Base-by-base conservation (phyloP, 2,888 invertebrate genomes). In the Drosophila paracracens region DNA sequence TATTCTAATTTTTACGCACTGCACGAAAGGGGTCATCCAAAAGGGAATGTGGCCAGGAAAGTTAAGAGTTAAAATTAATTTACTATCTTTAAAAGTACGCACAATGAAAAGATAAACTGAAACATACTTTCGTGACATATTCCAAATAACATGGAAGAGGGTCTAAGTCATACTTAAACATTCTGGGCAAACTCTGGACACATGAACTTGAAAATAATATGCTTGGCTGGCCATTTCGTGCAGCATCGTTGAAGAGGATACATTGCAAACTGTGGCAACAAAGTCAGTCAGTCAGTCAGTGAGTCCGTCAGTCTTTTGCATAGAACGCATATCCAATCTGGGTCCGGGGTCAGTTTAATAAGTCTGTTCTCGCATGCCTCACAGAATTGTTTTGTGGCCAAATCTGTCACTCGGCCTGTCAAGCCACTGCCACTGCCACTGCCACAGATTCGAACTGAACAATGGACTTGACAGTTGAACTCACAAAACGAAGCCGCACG, bases 391-490 rank as follows among this genome's bases (percentile, higher is more conserved):
- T 83, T 79, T 87, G 82, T 84, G 79, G 84, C 67, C 84, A 79
- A 87, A 83, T 79, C 83, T 83, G 87, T 83, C 83, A 85, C 86
- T 85, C 81, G 74, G 63, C 66, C 86, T 85, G 86, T 85, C 82
- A 69, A 67, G 78, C 81, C 78, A 74, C 68, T 64, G 75, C 13
- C 65, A 61, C 35, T 65, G 59, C 21, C 46, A 46, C 46, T 25
- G 46, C 21, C 46, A 46, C 46, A 46, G 59, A 57, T 54, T 11
- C 5, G 58, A 57, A 36, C 54, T 29, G 61, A 74, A 62, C 58
- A 74, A 66, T 65, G 66, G 40, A 73, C 57, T 31, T 74, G 74
- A 69, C 68, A 50, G 64, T 50, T 57, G 33, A 61, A 35, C 62
- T 58, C n/a, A 48, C 25, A 69, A 53, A 33, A 66, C 29, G 50